Evolutionary conservation across 2,113 vertebrate genomes (phyloP).

Genomic region (Myotis lucifugus): DNA sequence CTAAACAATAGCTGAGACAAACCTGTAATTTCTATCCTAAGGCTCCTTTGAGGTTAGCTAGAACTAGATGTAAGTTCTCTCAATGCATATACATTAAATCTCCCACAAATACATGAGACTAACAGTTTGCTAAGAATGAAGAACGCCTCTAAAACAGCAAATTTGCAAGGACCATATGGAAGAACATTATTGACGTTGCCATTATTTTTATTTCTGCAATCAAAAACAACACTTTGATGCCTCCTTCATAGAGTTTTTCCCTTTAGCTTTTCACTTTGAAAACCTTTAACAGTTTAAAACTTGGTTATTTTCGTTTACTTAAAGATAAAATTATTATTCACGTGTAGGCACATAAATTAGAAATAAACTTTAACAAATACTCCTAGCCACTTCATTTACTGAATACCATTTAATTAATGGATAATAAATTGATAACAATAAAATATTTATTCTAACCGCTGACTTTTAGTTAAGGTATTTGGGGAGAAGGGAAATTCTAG

Average conservation of each 20-base stretch:
- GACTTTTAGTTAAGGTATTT: background rate
- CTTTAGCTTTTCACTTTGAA: slow-evolving; percentile 53
- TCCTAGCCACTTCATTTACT: background rate
- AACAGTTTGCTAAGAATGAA: slow-evolving; percentile 80
- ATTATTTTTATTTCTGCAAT: slow-evolving; percentile 67
- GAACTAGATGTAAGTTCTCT: background rate
- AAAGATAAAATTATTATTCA: slow-evolving; percentile 36
- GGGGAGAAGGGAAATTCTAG: background rate
- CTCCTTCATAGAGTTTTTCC: slow-evolving; percentile 72
- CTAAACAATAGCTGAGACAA: background rate
- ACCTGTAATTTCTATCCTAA: background rate
- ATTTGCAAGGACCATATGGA: slow-evolving; percentile 80
- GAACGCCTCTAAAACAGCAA: slow-evolving; percentile 77
- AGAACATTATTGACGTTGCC: slow-evolving; percentile 79
- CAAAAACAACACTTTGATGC: slow-evolving; percentile 77
- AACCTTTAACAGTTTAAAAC: background rate
- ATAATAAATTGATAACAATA: background rate
- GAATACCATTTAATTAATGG: background rate
- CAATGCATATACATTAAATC: background rate
- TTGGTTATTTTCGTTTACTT: background rate
- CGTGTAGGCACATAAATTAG: background rate
- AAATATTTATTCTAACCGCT: slow-evolving; percentile 5
- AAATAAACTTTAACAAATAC: slow-evolving; percentile 29
- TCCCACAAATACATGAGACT: slow-evolving; percentile 58
- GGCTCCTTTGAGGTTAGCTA: background rate